These are phyloP conservation scores for Protaetia brevitarsis DNA, from an alignment of 1,140 invertebrate genomes.

Conservation along the genomic window DNA sequence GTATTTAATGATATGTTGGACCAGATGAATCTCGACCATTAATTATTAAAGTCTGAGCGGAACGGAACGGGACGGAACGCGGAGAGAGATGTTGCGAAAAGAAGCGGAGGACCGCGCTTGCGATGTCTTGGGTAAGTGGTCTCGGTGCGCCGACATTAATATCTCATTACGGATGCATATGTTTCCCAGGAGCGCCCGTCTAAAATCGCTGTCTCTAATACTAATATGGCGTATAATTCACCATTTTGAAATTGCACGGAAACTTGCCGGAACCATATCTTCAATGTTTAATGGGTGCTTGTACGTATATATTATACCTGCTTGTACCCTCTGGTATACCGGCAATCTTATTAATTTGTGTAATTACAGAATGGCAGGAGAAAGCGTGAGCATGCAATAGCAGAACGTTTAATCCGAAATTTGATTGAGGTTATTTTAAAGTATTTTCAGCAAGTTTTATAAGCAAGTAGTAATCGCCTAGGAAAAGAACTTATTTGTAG, in stretches of 20 bases:
- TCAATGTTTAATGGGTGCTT: slow-evolving; percentile 13
- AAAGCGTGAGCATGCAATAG: neutral
- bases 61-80: too few relatives aligned
- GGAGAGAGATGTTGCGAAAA: too few relatives aligned
- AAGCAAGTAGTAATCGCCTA: too few relatives aligned
- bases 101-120: too few relatives aligned
- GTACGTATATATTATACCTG: neutral
- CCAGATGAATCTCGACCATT: slow-evolving; percentile 38
- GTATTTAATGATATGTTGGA: slow-evolving; percentile 45
- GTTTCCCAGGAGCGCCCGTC: neutral
- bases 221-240: slow-evolving; percentile 15
- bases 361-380: slow-evolving; percentile 6
- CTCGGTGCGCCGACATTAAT: neutral
- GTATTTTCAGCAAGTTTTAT: too few relatives aligned
- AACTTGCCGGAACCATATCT: neutral
- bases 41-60: slow-evolving; percentile 1
- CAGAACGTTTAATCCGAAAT: too few relatives aligned
- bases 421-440: too few relatives aligned
- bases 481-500: too few relatives aligned
- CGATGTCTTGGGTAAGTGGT: too few relatives aligned
- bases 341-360: slow-evolving; percentile 8
- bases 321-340: neutral
- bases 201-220: neutral
- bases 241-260: neutral
- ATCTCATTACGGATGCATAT: slow-evolving; percentile 9